Conservation (phyloP, 1,140 invertebrate genomes). For the Nasonia longicornis region DNA sequence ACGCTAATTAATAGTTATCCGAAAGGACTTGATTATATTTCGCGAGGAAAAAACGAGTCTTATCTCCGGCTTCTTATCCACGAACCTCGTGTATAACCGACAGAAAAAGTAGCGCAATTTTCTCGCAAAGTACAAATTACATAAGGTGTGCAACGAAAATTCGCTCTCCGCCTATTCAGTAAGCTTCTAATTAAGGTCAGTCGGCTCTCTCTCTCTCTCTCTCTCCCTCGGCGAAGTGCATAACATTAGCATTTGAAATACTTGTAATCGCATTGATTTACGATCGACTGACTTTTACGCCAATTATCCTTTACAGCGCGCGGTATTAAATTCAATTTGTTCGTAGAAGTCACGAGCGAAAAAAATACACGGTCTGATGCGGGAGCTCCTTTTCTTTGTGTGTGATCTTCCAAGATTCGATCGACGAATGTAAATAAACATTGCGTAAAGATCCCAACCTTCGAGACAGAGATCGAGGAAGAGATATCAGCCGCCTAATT, state of each 20-base stretch:
- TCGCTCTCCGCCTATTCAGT: neutral
- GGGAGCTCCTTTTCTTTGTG: neutral
- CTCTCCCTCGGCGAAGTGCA: neutral
- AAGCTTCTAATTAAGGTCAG: neutral
- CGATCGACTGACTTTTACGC: neutral
- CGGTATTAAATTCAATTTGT: neutral
- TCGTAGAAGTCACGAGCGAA: neutral
- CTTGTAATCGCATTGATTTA: neutral
- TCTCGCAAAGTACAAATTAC: neutral
- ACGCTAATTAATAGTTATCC: neutral
- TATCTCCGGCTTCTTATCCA: neutral
- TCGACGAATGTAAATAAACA: constrained; percentile 10
- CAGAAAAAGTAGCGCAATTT: neutral
- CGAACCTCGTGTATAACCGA: neutral
- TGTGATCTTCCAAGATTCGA: neutral
- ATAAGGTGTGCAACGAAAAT: neutral
- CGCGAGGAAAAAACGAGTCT: neutral
- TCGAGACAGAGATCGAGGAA: no score
- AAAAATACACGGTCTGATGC: neutral
- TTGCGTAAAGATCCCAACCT: neutral
- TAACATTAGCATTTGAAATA: constrained; percentile 1
- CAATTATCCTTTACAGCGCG: neutral
- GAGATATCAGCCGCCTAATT: no score
- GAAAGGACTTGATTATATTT: neutral
- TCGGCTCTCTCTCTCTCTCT: neutral